These are phyloP conservation scores for Microtus pennsylvanicus DNA, from an alignment of 2,113 vertebrate genomes.

Conservation along the genomic window DNA sequence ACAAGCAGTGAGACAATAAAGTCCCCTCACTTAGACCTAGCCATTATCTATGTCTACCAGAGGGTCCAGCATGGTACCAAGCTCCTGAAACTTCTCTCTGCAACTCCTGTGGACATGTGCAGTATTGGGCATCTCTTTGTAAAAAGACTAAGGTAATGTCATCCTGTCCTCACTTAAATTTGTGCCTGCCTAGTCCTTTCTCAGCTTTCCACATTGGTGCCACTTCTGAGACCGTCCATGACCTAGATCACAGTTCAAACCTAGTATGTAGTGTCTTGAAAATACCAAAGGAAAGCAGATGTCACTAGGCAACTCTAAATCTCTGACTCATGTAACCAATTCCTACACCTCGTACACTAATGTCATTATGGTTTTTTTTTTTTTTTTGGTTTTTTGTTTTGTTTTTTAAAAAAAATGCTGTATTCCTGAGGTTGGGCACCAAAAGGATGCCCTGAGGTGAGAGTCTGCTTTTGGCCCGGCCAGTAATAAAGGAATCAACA, in stretches of 20 bases:
- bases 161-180: not conserved
- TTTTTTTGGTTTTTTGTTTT: too few relatives aligned
- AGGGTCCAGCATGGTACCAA: conserved; percentile 94
- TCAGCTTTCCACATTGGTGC: not conserved
- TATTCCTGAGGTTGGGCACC: not conserved
- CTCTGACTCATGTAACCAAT: not conserved
- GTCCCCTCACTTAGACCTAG: conserved; percentile 94
- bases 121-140: conserved; percentile 94
- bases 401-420: not conserved
- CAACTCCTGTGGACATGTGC: conserved; percentile 94
- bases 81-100: conserved; percentile 94
- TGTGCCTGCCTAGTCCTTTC: not conserved
- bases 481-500: not conserved
- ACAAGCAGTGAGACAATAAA: conserved; percentile 94
- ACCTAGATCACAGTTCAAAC: not conserved
- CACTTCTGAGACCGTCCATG: not conserved
- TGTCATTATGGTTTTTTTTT: not conserved
- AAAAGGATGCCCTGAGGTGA: not conserved
- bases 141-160: not conserved
- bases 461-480: not conserved
- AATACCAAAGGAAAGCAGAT: not conserved
- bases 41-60: conserved; percentile 95
- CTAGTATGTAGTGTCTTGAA: not conserved
- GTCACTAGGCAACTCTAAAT: not conserved
- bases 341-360: not conserved